These are phyloP conservation scores for Melanotaenia parkinsoni DNA, from an alignment of 2,797 vertebrate genomes.

Conservation along the genomic window DNA sequence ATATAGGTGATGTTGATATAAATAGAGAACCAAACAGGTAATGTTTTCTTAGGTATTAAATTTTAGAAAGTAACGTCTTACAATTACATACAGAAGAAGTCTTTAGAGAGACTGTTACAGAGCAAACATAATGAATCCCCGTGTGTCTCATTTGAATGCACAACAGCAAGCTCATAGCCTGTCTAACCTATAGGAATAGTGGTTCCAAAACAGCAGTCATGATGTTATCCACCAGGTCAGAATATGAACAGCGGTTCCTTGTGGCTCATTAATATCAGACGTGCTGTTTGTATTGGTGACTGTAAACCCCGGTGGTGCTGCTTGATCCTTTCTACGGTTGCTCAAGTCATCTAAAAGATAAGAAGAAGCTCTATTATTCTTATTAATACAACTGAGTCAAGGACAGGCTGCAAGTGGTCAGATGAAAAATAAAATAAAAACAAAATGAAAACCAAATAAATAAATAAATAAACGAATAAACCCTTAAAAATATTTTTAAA, in stretches of 20 bases:
- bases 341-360: not conserved
- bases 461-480: not conserved
- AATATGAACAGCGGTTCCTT: slow-evolving; percentile 10
- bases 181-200: not conserved
- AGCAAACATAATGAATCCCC: not conserved
- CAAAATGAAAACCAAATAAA: not conserved
- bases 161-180: not conserved
- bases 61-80: not conserved
- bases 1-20: not conserved
- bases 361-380: not conserved
- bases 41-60: not conserved
- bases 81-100: not conserved
- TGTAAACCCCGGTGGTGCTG: not conserved
- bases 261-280: slow-evolving; percentile 10
- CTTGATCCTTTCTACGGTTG: not conserved
- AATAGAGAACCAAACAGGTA: not conserved
- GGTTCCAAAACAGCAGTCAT: not conserved
- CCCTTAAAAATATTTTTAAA: not conserved
- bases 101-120: not conserved
- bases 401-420: not conserved
- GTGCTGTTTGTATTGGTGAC: slow-evolving; percentile 16
- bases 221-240: not conserved
- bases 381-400: not conserved
- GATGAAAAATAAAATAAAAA: not conserved
- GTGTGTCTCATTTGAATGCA: not conserved